Conservation (phyloP, 2,888 invertebrate genomes). For the Macaria notata region DNA sequence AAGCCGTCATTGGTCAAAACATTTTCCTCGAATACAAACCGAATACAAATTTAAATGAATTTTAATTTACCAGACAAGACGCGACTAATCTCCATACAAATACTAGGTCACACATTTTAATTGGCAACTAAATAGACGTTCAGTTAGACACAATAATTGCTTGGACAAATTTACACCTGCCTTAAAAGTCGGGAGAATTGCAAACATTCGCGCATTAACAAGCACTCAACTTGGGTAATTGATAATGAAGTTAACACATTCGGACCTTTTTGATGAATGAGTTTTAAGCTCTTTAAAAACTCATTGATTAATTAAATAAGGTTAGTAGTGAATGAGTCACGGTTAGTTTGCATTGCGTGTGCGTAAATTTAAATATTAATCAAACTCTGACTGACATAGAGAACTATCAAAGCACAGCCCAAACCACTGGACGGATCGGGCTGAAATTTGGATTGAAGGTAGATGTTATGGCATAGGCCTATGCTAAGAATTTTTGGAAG, state of each 20-base stretch:
- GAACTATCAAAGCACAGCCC: no score
- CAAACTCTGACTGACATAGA: no score
- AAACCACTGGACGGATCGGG: no score
- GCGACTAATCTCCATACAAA: slow-evolving; percentile 8
- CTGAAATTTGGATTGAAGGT: no score
- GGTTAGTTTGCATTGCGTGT: background rate
- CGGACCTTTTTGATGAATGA: no score
- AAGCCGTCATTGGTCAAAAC: no score
- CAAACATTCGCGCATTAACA: slow-evolving; percentile 21
- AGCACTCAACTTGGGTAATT: slow-evolving; percentile 13
- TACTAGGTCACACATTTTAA: slow-evolving; percentile 29
- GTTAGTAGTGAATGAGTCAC: slow-evolving; percentile 1
- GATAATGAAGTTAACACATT: slow-evolving; percentile 16
- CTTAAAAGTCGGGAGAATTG: slow-evolving; percentile 23
- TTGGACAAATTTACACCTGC: slow-evolving; percentile 26
- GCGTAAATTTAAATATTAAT: background rate
- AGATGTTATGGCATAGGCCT: no score
- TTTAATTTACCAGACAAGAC: no score
- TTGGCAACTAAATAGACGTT: slow-evolving; percentile 26
- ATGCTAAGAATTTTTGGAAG: no score
- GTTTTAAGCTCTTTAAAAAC: slow-evolving; percentile 1
- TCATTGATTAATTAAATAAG: background rate
- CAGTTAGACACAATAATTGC: slow-evolving; percentile 25
- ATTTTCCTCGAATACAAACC: no score
- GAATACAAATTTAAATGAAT: no score